phyloP scores from a whole-genome alignment of 2,113 vertebrate species.

The Sialia sialis region DNA sequence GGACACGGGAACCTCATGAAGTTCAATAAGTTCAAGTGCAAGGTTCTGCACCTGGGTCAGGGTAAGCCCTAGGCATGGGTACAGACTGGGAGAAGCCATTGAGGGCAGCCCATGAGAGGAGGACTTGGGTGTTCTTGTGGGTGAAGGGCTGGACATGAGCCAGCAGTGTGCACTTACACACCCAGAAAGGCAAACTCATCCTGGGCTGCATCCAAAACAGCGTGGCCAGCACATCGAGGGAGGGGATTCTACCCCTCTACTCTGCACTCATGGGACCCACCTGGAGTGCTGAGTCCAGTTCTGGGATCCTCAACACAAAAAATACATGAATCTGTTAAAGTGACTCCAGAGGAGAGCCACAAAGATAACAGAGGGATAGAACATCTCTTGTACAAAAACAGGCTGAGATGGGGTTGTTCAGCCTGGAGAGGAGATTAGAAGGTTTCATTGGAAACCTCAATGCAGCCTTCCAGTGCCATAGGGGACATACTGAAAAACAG shows the following conservation, averaged over 20 bases:
- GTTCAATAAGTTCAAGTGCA: background rate
- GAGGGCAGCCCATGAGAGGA: background rate
- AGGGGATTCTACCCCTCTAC: background rate
- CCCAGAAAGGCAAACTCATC: background rate
- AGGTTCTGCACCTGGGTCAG: background rate
- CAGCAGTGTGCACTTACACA: background rate
- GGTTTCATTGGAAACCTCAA: background rate
- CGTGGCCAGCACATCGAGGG: accelerated
- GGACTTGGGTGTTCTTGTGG: background rate
- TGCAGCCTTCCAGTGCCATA: background rate
- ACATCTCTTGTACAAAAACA: background rate
- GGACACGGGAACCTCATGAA: background rate
- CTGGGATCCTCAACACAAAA: background rate
- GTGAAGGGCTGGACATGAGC: background rate
- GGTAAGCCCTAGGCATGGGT: background rate
- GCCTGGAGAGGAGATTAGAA: background rate
- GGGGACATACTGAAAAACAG: background rate
- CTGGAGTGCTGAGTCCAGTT: background rate
- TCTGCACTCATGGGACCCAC: background rate
- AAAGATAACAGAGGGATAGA: background rate
- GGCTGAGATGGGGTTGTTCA: background rate
- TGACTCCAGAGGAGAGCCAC: background rate
- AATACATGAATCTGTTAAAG: background rate
- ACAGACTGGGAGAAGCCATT: background rate
- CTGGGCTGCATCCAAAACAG: background rate